Evolutionary conservation across 2,113 vertebrate species (phyloP).

Genomic region (Heterochromis multidens): DNA sequence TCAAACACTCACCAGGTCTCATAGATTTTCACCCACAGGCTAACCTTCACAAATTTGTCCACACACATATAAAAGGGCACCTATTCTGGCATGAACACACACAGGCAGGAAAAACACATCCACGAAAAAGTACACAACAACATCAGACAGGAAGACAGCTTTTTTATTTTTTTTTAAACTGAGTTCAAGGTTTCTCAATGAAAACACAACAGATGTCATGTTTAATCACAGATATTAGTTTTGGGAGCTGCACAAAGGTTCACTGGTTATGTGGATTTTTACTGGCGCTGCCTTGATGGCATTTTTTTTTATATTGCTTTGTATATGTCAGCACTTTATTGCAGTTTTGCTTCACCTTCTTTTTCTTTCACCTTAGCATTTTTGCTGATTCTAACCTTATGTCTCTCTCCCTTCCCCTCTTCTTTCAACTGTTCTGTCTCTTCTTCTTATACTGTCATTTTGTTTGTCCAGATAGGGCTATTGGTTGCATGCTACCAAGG

Average conservation of each 20-base stretch:
- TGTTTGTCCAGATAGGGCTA: constrained; percentile 82
- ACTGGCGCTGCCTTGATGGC: neutral
- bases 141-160: neutral
- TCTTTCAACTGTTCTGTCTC: neutral
- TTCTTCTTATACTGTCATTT: neutral
- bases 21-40: constrained; percentile 7
- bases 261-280: neutral
- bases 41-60: constrained; percentile 2
- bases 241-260: constrained; percentile 21
- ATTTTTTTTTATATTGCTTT: neutral
- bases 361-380: neutral
- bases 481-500: constrained; percentile 94
- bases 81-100: constrained; percentile 1
- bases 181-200: constrained; percentile 4
- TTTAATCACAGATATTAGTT: constrained; percentile 27
- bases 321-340: constrained; percentile 16
- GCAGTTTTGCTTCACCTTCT: neutral
- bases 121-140: neutral
- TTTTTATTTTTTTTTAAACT: constrained; percentile 3
- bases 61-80: constrained; percentile 1
- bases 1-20: neutral
- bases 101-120: neutral
- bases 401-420: neutral
- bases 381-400: constrained; percentile 9
- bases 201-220: constrained; percentile 45